Evolutionary conservation across 2,113 vertebrate genomes (phyloP).

Genomic region (Semicossyphus pulcher): DNA sequence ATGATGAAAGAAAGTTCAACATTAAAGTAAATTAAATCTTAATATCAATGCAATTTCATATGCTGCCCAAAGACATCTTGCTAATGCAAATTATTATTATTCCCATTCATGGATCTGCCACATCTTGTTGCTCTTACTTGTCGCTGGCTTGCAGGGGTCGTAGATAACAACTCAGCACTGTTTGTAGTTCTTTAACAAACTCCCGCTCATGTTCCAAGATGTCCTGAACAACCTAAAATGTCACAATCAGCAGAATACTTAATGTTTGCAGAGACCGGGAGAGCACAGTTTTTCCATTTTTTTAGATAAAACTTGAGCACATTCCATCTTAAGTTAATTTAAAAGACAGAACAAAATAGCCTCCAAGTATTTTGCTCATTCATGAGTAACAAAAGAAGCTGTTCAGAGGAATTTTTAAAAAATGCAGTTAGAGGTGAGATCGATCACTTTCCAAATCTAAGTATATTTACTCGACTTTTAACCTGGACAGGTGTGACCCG

Average conservation of each 20-base stretch:
- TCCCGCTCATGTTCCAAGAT: conserved; percentile 97
- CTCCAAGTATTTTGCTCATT: background rate
- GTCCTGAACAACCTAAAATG: conserved; percentile 98
- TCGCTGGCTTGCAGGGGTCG: conserved; percentile 93
- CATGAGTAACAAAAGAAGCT: background rate
- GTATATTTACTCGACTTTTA: background rate
- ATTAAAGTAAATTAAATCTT: background rate
- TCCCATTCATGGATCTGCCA: background rate
- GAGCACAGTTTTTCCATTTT: background rate
- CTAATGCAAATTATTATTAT: background rate
- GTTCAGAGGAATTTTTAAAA: background rate
- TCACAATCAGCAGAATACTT: background rate
- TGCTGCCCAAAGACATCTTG: background rate
- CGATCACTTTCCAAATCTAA: background rate
- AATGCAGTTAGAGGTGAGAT: background rate
- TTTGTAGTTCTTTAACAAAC: conserved; percentile 95
- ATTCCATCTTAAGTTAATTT: no score
- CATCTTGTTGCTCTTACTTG: conserved; percentile 88
- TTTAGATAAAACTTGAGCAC: no score
- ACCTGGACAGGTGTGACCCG: background rate
- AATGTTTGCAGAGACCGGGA: background rate
- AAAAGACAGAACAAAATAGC: no score
- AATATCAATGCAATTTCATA: background rate
- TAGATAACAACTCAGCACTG: conserved; percentile 91
- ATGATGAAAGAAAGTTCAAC: background rate